Conservation (phyloP, 2,797 vertebrate species). For the Epinephelus coioides region DNA sequence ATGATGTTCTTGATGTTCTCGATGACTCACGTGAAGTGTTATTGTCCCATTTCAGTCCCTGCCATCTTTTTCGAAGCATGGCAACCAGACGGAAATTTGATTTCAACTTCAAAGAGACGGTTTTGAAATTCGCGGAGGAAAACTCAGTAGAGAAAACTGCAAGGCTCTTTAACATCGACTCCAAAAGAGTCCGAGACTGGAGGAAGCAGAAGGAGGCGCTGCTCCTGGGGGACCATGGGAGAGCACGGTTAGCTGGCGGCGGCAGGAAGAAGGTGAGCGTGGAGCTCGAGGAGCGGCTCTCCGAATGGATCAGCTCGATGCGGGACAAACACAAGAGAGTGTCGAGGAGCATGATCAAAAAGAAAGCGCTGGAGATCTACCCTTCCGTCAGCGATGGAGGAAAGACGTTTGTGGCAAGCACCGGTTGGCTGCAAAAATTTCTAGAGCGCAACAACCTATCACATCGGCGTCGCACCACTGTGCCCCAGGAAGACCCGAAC, state of each 20-base stretch:
- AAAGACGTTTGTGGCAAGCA: not conserved
- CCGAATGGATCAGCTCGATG: slow-evolving; percentile 2
- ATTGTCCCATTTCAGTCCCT: no score
- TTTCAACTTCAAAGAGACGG: not conserved
- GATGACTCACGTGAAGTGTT: no score
- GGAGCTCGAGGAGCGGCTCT: slow-evolving; percentile 2
- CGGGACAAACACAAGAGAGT: not conserved
- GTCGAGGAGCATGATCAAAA: slow-evolving; percentile 7
- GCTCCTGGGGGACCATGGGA: not conserved
- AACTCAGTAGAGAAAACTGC: not conserved
- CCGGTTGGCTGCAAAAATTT: slow-evolving; percentile 3
- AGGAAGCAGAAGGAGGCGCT: not conserved
- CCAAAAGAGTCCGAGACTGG: not conserved
- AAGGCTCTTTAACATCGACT: not conserved
- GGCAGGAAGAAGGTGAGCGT: slow-evolving; percentile 7
- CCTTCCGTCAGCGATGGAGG: not conserved
- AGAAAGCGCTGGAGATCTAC: slow-evolving; percentile 10
- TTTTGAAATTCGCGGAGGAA: not conserved
- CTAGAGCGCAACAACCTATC: not conserved
- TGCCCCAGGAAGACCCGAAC: not conserved
- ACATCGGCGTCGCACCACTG: not conserved
- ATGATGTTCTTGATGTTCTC: no score
- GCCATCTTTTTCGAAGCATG: no score
- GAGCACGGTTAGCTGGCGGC: not conserved
- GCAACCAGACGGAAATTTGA: not conserved